Base-by-base conservation (phyloP, 1,140 invertebrate species). In the Pachypeltis micranthus region DNA sequence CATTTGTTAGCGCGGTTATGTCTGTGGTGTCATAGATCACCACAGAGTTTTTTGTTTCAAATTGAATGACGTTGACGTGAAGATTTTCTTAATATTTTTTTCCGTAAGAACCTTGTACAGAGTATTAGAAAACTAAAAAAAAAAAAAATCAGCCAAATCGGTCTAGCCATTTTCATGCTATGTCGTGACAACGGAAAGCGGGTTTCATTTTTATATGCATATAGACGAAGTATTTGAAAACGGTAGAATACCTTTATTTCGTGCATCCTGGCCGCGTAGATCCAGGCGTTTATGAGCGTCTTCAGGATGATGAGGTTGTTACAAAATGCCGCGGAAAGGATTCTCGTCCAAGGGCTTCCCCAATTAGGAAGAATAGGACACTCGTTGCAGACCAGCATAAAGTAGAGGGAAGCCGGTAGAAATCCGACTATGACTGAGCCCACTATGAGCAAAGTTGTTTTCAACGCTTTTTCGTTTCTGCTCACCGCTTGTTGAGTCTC, bases 391-490 rank as follows among this genome's bases (percentile, higher is more conserved):
- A 83, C 84, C 1, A 80, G 73, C 1, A 82, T 66, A 16, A 78
- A 72, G 68, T 75, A 81, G 47, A 77, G 73, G 23, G 80, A 78
- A 1, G 79, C 81, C 0, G 85, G 85, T 67, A 85, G 74, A 80
- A 81, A 86, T 3, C 84, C 83, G 0, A 86, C 65, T 1, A 84
- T 68, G 67, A 82, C 85, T 1, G 82, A 84, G 16, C 83, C 84
- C 0, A 87, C 73, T 44, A 87, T 86, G 10, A 85, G 71, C 19
- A 86, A 68, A 0, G 84, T 86, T 0, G 85, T 87, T 25, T 79
- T 73, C 2, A 85, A 71, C 0, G 85, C 84, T 68, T 85, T 84
- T n/a, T 81, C 75, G 66, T 83, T 85, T 44, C 74, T 72, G 55
- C 74, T 71, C 57, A 80, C 72, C 67, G 74, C 72, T 21, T 63